Evolutionary conservation across 2,888 invertebrate genomes (phyloP).

Genomic region (Eupeodes luniger): DNA sequence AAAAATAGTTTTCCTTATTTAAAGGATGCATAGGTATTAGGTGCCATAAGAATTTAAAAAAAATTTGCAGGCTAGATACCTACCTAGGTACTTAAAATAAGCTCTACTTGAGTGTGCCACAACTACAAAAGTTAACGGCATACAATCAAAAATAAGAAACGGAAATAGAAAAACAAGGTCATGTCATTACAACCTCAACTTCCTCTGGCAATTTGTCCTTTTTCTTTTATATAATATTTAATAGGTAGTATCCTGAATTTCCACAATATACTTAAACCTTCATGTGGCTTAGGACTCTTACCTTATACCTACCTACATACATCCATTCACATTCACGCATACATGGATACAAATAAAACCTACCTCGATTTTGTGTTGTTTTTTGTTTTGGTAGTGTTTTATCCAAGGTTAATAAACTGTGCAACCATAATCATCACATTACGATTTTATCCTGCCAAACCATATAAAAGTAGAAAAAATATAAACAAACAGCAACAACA

Average conservation of each 20-base stretch:
- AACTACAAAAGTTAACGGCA: too few relatives aligned
- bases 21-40: too few relatives aligned
- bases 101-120: too few relatives aligned
- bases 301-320: not conserved
- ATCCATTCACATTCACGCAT: too few relatives aligned
- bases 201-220: slow-evolving; percentile 63
- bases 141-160: not conserved
- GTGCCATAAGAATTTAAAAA: too few relatives aligned
- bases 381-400: slow-evolving; percentile 24
- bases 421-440: slow-evolving; percentile 67
- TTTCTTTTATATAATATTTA: not conserved
- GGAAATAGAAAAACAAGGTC: not conserved
- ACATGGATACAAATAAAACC: not conserved
- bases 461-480: slow-evolving; percentile 1
- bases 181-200: not conserved
- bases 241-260: not conserved
- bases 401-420: slow-evolving; percentile 72
- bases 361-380: slow-evolving; percentile 29
- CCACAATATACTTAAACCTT: slow-evolving; percentile 9
- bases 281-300: slow-evolving; percentile 35
- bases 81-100: too few relatives aligned
- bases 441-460: slow-evolving; percentile 55
- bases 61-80: too few relatives aligned
- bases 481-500: too few relatives aligned
- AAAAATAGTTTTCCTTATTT: too few relatives aligned